These are phyloP conservation scores for Imbricaverruca yamaguchii DNA, from an alignment of 2,888 invertebrate species.

Conservation along the genomic window DNA sequence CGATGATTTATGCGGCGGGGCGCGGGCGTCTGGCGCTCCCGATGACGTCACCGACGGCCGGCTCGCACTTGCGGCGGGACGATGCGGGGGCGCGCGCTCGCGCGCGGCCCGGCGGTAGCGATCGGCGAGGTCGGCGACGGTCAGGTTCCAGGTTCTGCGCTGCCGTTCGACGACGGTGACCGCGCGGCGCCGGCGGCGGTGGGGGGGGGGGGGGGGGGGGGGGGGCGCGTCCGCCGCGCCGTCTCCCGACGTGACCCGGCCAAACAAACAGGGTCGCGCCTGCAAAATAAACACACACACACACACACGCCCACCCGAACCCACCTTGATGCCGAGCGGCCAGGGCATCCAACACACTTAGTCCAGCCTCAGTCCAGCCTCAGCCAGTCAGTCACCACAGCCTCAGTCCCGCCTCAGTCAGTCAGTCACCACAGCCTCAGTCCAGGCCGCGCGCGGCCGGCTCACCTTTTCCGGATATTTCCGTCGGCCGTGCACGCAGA, in stretches of 20 bases:
- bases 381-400: no score
- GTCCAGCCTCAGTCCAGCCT: no score
- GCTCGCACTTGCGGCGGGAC: no score
- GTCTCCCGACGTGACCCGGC: neutral
- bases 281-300: neutral
- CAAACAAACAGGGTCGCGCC: neutral
- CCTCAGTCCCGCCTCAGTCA: neutral
- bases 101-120: no score
- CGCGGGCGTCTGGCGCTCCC: no score
- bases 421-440: neutral
- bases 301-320: neutral
- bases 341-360: no score
- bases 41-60: no score
- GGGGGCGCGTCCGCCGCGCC: conserved; percentile 3
- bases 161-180: neutral
- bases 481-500: neutral
- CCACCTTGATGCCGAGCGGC: neutral
- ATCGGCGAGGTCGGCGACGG: no score
- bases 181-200: neutral
- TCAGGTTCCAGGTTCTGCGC: no score
- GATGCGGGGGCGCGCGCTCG: no score
- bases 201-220: no score
- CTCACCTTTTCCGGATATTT: conserved; percentile 13
- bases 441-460: neutral
- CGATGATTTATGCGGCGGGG: no score